These are phyloP conservation scores for Agelastica alni DNA, from an alignment of 2,888 invertebrate genomes.

Conservation along the genomic window DNA sequence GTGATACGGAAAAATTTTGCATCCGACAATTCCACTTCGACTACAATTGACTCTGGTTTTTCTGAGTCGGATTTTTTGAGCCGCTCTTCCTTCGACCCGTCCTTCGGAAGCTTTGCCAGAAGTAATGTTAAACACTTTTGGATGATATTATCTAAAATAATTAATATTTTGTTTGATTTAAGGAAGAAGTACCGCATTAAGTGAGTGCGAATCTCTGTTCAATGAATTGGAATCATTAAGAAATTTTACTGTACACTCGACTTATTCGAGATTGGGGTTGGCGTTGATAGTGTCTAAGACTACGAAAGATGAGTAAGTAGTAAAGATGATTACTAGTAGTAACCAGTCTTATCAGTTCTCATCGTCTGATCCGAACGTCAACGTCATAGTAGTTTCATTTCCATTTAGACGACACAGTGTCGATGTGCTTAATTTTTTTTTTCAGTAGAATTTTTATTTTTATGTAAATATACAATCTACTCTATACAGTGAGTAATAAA, in stretches of 20 bases:
- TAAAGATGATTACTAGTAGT: no score
- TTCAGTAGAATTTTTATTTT: no score
- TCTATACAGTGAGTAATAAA: no score
- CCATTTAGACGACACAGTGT: no score
- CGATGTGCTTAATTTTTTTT: no score
- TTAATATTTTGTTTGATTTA: constrained; percentile 4
- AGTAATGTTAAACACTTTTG: constrained; percentile 6
- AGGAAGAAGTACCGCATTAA: constrained; percentile 9
- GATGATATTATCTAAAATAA: neutral
- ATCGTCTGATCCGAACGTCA: neutral
- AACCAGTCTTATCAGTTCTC: no score
- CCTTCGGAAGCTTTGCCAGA: constrained; percentile 11
- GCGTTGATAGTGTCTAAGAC: constrained; percentile 20
- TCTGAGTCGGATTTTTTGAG: constrained; percentile 20
- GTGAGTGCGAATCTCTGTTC: constrained; percentile 5
- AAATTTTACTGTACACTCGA: neutral
- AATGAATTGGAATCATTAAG: constrained; percentile 6
- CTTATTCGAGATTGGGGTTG: constrained; percentile 21
- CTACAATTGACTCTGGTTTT: constrained; percentile 27
- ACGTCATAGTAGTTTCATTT: neutral
- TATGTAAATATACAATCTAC: no score
- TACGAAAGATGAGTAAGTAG: constrained; percentile 12
- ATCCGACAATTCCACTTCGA: constrained; percentile 14
- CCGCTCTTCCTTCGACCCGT: constrained; percentile 6
- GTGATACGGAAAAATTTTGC: constrained; percentile 1